Conservation (phyloP, 2,888 invertebrate species). For the Seira ritae region DNA sequence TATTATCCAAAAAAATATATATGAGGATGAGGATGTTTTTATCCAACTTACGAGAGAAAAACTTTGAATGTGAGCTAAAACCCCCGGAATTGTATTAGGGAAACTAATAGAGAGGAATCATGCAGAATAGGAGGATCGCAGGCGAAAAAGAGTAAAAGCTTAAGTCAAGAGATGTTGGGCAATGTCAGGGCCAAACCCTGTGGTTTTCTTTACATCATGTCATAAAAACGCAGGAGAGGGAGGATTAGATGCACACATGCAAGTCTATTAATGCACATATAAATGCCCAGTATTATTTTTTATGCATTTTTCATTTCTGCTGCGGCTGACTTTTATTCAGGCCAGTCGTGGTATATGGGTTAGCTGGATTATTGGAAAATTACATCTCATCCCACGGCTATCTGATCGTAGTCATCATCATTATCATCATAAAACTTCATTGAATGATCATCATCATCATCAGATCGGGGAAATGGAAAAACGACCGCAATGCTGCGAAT, state of each 20-base stretch:
- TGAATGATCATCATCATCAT: slow-evolving; percentile 37
- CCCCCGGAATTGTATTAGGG: slow-evolving; percentile 14
- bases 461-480: background rate
- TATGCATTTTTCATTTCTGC: slow-evolving; percentile 9
- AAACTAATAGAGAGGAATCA: background rate
- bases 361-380: slow-evolving; percentile 63
- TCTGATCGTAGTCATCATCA: slow-evolving; percentile 48
- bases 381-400: slow-evolving; percentile 38
- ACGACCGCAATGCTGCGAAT: background rate
- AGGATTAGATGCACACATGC: slow-evolving; percentile 32
- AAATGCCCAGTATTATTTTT: slow-evolving; percentile 32
- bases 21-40: slow-evolving; percentile 45
- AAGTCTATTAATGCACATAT: slow-evolving; percentile 8
- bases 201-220: slow-evolving; percentile 51
- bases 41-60: slow-evolving; percentile 28
- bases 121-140: slow-evolving; percentile 24
- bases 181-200: slow-evolving; percentile 63
- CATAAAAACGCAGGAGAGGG: slow-evolving; percentile 26
- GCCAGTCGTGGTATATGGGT: slow-evolving; percentile 58
- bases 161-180: slow-evolving; percentile 61
- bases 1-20: slow-evolving; percentile 58
- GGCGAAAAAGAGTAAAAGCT: slow-evolving; percentile 44
- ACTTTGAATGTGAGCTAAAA: slow-evolving; percentile 31
- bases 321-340: slow-evolving; percentile 28
- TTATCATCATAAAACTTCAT: slow-evolving; percentile 43